Percentiles rank a stretch among this genome's conserved stretches.
These are phyloP conservation scores for Xylota sylvarum DNA, from an alignment of 2,888 invertebrate species.

Conservation along the genomic window DNA sequence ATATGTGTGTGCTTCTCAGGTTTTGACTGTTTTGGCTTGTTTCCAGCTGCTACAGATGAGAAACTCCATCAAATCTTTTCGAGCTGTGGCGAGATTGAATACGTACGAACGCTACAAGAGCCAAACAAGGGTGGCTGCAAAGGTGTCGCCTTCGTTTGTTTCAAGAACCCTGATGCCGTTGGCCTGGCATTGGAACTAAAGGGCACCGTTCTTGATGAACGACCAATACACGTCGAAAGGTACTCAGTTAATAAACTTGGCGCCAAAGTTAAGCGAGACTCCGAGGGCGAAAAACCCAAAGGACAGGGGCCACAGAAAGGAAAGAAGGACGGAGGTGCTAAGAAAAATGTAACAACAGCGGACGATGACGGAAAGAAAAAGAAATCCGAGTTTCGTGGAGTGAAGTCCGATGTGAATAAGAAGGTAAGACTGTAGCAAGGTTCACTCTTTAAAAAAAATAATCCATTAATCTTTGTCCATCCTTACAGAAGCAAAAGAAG, in stretches of 20 bases:
- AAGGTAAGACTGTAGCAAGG: constrained; percentile 67
- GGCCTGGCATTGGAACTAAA: constrained; percentile 83
- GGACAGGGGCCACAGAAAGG: constrained; percentile 77
- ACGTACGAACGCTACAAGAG: constrained; percentile 82
- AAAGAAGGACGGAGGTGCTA: constrained; percentile 19
- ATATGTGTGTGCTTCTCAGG: neutral
- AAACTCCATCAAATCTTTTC: constrained; percentile 83
- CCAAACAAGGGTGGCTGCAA: constrained; percentile 82
- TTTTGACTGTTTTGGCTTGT: neutral
- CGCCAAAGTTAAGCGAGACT: constrained; percentile 80
- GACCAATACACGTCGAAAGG: constrained; percentile 83
- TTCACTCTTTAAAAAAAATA: neutral
- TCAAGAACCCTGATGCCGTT: constrained; percentile 82
- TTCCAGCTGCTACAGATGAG: constrained; percentile 82
- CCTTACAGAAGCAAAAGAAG: constrained; percentile 80
- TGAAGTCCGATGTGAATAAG: constrained; percentile 80
- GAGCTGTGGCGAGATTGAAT: constrained; percentile 84
- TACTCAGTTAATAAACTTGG: constrained; percentile 81
- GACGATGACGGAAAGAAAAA: constrained; percentile 77
- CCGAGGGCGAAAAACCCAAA: constrained; percentile 53
- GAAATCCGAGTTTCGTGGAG: constrained; percentile 82
- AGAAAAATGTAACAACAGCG: neutral
- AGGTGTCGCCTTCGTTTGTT: constrained; percentile 83
- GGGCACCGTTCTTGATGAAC: constrained; percentile 83
- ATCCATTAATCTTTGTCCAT: neutral